Evolutionary conservation across 2,797 vertebrate species (phyloP).

Genomic region (Peromyscus aztecus): DNA sequence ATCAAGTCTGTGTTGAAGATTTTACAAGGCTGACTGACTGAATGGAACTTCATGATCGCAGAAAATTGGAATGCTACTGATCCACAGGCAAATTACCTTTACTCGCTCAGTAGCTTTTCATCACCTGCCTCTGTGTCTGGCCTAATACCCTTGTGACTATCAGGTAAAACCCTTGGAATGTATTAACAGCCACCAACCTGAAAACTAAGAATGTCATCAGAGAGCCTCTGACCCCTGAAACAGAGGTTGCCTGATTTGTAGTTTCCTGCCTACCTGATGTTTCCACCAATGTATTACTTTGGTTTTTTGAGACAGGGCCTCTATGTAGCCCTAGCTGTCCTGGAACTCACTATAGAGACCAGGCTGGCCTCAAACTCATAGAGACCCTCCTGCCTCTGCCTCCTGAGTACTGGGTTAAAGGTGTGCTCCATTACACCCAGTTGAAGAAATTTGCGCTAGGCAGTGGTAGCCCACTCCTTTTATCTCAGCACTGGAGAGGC

Average conservation of each 20-base stretch:
- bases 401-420: not conserved
- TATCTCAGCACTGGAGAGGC: not conserved
- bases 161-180: not conserved
- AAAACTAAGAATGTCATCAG: not conserved
- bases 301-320: not conserved
- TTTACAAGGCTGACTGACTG: not conserved
- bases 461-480: not conserved
- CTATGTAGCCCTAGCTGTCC: not conserved
- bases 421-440: not conserved
- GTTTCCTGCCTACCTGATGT: not conserved
- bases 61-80: not conserved
- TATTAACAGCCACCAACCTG: not conserved
- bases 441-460: not conserved
- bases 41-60: not conserved
- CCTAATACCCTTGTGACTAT: not conserved
- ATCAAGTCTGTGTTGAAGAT: no score
- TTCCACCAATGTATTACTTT: no score
- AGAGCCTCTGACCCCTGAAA: not conserved
- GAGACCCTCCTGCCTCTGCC: not conserved
- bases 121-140: not conserved
- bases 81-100: not conserved
- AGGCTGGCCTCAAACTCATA: not conserved
- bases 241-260: not conserved
- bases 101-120: no score
- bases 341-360: not conserved